Evolutionary conservation across 2,797 vertebrate species (phyloP).

Genomic region (Remorina albescens): DNA sequence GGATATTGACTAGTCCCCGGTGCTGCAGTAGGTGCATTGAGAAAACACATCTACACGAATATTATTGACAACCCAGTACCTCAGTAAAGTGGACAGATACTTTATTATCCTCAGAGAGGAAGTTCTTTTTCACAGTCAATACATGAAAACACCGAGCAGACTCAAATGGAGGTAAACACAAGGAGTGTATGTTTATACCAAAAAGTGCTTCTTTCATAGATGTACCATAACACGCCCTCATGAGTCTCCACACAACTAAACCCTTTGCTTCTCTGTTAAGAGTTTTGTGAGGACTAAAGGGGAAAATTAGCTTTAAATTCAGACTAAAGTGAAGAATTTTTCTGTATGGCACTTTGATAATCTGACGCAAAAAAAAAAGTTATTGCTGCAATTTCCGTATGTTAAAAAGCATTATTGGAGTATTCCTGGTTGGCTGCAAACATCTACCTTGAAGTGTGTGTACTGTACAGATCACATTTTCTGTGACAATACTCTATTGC

Average conservation of each 20-base stretch:
- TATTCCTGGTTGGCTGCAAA: neutral
- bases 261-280: constrained; percentile 17
- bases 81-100: constrained; percentile 72
- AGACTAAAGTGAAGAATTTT: constrained; percentile 1
- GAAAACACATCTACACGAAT: constrained; percentile 73
- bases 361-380: neutral
- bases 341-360: neutral
- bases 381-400: constrained; percentile 8
- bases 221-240: constrained; percentile 23
- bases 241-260: constrained; percentile 2
- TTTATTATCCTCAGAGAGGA: constrained; percentile 74
- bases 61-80: constrained; percentile 71
- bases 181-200: constrained; percentile 30
- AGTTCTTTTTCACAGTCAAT: constrained; percentile 72
- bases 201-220: constrained; percentile 15
- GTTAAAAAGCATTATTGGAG: constrained; percentile 3
- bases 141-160: constrained; percentile 45
- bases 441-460: constrained; percentile 6
- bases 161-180: constrained; percentile 32
- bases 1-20: constrained; percentile 70
- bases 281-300: constrained; percentile 17
- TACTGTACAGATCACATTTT: neutral
- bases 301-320: constrained; percentile 1
- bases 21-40: constrained; percentile 53
- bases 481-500: neutral